Evolutionary conservation across 2,888 invertebrate species (phyloP), one percentile per base, ranked within the genome.

Genomic region (Periphyllus acericola): DNA sequence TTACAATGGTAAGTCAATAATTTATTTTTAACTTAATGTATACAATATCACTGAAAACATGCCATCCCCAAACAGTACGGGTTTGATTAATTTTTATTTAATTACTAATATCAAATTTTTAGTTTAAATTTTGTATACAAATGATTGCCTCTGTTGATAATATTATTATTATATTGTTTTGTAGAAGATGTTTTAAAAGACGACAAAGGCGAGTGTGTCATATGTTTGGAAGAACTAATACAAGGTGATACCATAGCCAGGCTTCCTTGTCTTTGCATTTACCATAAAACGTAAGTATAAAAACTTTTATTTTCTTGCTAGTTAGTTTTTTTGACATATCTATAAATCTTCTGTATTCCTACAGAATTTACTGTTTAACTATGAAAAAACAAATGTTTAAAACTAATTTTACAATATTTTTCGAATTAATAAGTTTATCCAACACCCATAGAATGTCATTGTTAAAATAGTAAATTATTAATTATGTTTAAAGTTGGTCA

Each of bases 241-340:
- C 95, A 97, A 91, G 99, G 99, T 89, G 97, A 99, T 93, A 96
- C 96, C 91, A 99, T 99, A 93, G 99, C 99, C 91, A 96, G 99
- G 92, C 95, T 99, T 93, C 99, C 99, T 91, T 99, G 99, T 93
- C 96, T 99, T 91, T 99, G 99, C 95, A 97, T 99, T 94, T 99
- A 99, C 93, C 99, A 99, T 93, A 99, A 90, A 90, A 90, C 90
- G 90, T 90, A 89, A 76, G 87, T 86, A 34, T 52, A 60, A 19
- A 68, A 68, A 46, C 36, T 40, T 11, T 46, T 46, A 76, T 29
- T 79, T 34, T 55, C 34, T 14, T 68, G 46, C 14, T 46, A 40
- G 40, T 40, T 40, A 40, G 8, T 40, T 40, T 6, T 6, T 40
- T 5, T 40, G 8, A 9, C 9, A 9, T 40, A 40, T 40, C 8